Conservation (phyloP, 2,113 vertebrate species). For the Parus major region DNA sequence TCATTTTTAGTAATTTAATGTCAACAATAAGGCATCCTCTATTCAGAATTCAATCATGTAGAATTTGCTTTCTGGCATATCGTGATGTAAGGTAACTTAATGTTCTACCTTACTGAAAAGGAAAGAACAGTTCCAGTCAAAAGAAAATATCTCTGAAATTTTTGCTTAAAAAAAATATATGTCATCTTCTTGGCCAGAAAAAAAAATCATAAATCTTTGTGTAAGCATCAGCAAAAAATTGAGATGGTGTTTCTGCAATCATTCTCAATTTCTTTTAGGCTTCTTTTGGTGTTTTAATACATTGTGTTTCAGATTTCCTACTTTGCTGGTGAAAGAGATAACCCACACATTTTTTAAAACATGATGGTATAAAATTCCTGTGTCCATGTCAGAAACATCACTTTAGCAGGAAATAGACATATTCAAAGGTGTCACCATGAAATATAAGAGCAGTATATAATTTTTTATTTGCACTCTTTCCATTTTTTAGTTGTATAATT, state of each 20-base stretch:
- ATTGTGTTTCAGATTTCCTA: not conserved
- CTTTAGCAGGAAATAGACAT: not conserved
- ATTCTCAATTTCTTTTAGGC: not conserved
- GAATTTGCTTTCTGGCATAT: not conserved
- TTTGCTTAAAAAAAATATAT: not conserved
- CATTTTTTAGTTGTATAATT: not conserved
- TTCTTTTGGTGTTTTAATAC: not conserved
- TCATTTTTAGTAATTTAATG: not conserved
- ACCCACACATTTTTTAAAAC: not conserved
- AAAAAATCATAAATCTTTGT: not conserved
- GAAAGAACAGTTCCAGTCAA: not conserved
- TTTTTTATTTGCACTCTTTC: not conserved
- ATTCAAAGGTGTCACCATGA: not conserved
- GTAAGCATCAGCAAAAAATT: not conserved
- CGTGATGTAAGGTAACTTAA: rapidly evolving
- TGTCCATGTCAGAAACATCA: not conserved
- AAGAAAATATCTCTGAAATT: not conserved
- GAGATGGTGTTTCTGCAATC: not conserved
- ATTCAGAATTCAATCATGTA: not conserved
- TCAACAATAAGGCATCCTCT: not conserved
- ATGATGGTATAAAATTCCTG: not conserved
- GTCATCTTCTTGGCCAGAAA: not conserved
- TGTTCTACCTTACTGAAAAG: not conserved
- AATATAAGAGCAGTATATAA: not conserved
- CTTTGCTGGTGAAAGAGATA: not conserved